These are phyloP conservation scores for Polypedilum pembai DNA, from an alignment of 1,140 invertebrate genomes.

Conservation along the genomic window DNA sequence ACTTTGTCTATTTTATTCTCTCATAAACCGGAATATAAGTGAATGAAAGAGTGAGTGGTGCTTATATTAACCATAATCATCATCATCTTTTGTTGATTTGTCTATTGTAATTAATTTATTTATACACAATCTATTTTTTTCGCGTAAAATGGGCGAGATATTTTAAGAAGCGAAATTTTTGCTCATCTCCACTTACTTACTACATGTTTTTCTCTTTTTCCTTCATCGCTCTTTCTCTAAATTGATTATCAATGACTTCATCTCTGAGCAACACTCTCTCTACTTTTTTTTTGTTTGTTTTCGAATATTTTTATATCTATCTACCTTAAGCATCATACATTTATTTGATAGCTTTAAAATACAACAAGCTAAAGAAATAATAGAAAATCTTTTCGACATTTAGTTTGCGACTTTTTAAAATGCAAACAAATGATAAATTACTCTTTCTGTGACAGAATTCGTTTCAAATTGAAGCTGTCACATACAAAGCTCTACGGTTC, in stretches of 20 bases:
- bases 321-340: neutral
- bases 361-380: too few species aligned
- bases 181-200: too few species aligned
- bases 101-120: neutral
- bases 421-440: too few species aligned
- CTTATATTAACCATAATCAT: neutral
- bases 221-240: neutral
- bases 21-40: too few species aligned
- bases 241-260: constrained; percentile 18
- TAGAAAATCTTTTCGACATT: too few species aligned
- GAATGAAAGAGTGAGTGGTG: neutral
- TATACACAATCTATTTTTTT: constrained; percentile 1
- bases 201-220: too few species aligned
- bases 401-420: too few species aligned
- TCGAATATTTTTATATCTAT: neutral
- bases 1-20: neutral
- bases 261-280: neutral
- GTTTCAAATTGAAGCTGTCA: too few species aligned
- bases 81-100: neutral
- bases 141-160: constrained; percentile 9
- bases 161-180: neutral
- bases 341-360: neutral
- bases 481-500: too few species aligned
- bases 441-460: too few species aligned
- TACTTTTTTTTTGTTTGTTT: constrained; percentile 18